A percentile compares a stretch with the other conserved stretches of the same genome.
These are phyloP conservation scores for Neomonachus schauinslandi DNA, from an alignment of 2,113 vertebrate species.

Conservation along the genomic window DNA sequence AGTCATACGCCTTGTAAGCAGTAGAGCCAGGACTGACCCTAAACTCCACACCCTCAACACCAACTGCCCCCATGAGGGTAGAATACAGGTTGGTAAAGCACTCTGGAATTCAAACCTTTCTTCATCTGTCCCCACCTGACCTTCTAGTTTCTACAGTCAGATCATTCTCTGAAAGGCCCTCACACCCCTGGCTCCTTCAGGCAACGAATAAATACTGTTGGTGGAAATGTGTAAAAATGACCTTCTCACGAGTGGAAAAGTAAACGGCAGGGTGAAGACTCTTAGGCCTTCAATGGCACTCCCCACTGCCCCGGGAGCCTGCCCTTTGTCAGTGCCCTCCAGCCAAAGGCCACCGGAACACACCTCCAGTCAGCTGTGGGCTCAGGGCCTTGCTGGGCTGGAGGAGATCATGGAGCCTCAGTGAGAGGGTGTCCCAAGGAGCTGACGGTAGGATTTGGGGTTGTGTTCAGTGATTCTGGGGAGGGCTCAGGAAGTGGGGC, in stretches of 20 bases:
- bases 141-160: not conserved
- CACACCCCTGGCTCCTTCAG: not conserved
- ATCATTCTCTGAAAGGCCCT: not conserved
- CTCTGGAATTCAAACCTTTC: not conserved
- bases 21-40: not conserved
- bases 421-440: too few species aligned
- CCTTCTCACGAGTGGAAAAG: not conserved
- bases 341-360: not conserved
- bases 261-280: not conserved
- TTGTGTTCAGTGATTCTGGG: not conserved
- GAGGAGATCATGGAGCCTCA: not conserved
- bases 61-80: too few species aligned
- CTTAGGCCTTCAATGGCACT: not conserved
- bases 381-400: not conserved
- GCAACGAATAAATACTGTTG: not conserved
- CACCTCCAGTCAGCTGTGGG: not conserved
- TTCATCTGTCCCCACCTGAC: not conserved
- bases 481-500: not conserved
- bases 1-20: not conserved
- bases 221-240: not conserved
- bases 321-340: not conserved
- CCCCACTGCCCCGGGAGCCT: rapidly evolving
- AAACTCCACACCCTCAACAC: not conserved
- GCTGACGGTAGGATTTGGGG: not conserved
- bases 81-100: too few species aligned